Percentiles rank a stretch among this genome's conserved stretches.
These are phyloP conservation scores for Dromas ardeola DNA, from an alignment of 2,113 vertebrate genomes.

Conservation along the genomic window DNA sequence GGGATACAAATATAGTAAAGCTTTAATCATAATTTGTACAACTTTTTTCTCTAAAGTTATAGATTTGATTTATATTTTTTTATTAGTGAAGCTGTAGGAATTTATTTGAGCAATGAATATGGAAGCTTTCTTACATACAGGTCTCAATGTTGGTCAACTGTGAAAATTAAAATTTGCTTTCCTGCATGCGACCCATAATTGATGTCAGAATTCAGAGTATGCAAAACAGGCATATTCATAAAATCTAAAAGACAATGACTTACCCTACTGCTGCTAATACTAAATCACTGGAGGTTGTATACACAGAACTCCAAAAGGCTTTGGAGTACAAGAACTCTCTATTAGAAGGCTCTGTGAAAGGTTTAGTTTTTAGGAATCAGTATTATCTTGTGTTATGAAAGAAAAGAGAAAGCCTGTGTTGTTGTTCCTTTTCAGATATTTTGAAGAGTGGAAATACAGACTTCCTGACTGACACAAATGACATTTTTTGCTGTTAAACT, in stretches of 20 bases:
- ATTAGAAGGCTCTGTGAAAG: not conserved
- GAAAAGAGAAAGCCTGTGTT: not conserved
- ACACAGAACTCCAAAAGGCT: not conserved
- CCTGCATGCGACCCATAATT: rapidly evolving
- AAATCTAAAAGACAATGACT: not conserved
- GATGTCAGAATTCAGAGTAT: not conserved
- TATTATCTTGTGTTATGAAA: not conserved
- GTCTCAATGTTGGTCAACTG: not conserved
- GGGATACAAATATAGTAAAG: not conserved
- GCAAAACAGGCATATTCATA: not conserved
- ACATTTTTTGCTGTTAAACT: not conserved
- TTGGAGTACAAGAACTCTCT: not conserved
- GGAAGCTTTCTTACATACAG: not conserved
- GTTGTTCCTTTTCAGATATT: not conserved
- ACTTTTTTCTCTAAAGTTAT: not conserved
- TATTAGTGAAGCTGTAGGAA: not conserved
- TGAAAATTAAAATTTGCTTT: not conserved
- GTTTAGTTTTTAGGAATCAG: not conserved
- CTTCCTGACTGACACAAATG: not conserved
- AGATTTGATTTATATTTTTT: not conserved
- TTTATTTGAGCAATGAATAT: not conserved
- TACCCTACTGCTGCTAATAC: not conserved
- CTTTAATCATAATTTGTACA: not conserved
- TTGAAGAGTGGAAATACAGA: not conserved
- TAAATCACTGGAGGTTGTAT: not conserved